Evolutionary conservation across 2,797 vertebrate species (phyloP).

Genomic region (Melanotaenia parkinsoni): DNA sequence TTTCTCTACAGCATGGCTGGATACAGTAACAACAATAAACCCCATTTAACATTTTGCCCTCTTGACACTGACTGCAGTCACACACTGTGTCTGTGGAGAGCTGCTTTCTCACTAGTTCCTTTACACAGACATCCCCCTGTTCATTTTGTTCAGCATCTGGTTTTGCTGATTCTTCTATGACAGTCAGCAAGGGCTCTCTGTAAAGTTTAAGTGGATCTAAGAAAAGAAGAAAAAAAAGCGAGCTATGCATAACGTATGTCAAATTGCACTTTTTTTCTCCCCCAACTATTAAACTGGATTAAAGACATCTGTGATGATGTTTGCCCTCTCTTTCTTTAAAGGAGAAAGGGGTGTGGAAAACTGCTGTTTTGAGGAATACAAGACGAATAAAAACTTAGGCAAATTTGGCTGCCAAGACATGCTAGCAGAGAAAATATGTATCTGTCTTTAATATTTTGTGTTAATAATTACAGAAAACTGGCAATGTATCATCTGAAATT

Average conservation of each 20-base stretch:
- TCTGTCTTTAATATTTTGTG: not conserved
- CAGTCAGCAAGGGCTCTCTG: not conserved
- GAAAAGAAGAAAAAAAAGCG: not conserved
- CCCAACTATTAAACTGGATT: constrained; percentile 13
- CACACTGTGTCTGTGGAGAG: constrained; percentile 50
- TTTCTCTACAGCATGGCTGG: constrained; percentile 33
- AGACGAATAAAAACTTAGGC: not conserved
- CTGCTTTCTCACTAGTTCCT: constrained; percentile 57
- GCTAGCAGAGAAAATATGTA: constrained; percentile 12
- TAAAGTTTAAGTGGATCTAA: constrained; percentile 2
- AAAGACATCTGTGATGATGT: constrained; percentile 23
- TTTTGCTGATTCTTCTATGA: constrained; percentile 1
- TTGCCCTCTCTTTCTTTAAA: not conserved
- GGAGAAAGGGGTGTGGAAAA: not conserved
- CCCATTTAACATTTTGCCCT: constrained; percentile 57
- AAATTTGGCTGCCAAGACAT: not conserved
- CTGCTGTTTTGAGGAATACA: not conserved
- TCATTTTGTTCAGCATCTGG: constrained; percentile 24
- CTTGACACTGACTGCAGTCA: constrained; percentile 52
- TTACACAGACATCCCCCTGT: constrained; percentile 40
- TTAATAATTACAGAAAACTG: constrained; percentile 25
- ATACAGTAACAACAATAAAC: constrained; percentile 63
- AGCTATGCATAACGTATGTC: not conserved
- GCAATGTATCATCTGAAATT: not conserved
- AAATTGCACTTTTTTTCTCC: not conserved